Conservation (phyloP, 2,797 vertebrate species). For the Monodelphis domestica region DNA sequence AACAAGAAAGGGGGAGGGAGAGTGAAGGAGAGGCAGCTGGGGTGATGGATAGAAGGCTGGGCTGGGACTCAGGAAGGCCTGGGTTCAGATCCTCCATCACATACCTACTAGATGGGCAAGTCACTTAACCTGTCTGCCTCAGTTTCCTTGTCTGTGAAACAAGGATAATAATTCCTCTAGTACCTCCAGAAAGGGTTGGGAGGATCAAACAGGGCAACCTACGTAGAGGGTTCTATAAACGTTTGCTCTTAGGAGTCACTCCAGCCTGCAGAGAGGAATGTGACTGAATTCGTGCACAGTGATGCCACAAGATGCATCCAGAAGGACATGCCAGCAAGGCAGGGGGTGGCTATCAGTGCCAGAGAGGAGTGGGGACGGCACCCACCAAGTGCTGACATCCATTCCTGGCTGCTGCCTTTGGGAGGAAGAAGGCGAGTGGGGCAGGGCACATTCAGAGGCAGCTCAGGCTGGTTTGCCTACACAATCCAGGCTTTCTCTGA, state of each 20-base stretch:
- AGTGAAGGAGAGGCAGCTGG: not conserved
- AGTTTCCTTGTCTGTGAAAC: not conserved
- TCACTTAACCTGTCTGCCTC: not conserved
- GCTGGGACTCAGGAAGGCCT: not conserved
- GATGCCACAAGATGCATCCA: not conserved
- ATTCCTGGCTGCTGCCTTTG: not conserved
- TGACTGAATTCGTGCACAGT: not conserved
- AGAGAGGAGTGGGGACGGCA: not conserved
- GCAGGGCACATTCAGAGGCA: not conserved
- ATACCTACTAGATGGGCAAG: not conserved
- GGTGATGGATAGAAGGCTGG: not conserved
- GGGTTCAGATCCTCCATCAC: not conserved
- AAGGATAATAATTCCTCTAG: not conserved
- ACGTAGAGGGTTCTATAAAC: not conserved
- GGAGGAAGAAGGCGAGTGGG: not conserved
- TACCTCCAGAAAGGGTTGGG: not conserved
- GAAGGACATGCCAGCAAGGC: not conserved
- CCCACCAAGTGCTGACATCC: not conserved
- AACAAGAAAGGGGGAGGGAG: slow-evolving; percentile 36
- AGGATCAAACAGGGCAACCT: not conserved
- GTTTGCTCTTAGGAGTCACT: not conserved
- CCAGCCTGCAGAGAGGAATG: not conserved
- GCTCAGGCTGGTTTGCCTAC: not conserved
- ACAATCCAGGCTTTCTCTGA: not conserved
- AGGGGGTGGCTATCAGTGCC: not conserved